phyloP scores from a whole-genome alignment of 1,140 invertebrate genomes.

The Theocolax elegans region DNA sequence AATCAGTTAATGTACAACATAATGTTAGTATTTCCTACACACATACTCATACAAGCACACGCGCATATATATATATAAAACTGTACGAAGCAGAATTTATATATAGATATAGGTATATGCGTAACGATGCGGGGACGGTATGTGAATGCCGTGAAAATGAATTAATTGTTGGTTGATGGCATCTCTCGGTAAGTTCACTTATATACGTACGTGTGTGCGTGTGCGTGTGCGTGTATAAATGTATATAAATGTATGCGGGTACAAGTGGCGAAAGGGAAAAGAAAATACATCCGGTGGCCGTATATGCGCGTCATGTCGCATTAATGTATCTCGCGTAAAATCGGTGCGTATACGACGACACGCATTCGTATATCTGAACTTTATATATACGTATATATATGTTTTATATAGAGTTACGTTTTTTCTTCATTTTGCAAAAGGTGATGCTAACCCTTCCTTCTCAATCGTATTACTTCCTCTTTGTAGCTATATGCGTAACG shows the following conservation, averaged over 20 bases:
- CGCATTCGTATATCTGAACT: conserved; percentile 57
- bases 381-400: conserved; percentile 1
- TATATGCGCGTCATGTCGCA: conserved; percentile 54
- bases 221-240: conserved; percentile 9
- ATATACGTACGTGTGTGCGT: neutral
- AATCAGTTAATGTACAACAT: no score
- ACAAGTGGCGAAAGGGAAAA: conserved; percentile 23
- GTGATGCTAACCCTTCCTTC: conserved; percentile 21
- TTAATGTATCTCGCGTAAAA: conserved; percentile 64
- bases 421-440: neutral
- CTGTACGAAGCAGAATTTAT: neutral
- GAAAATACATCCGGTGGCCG: conserved; percentile 42
- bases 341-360: conserved; percentile 55
- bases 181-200: conserved; percentile 5
- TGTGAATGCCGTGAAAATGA: conserved; percentile 32
- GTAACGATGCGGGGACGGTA: conserved; percentile 8
- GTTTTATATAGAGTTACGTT: conserved; percentile 16
- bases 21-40: no score
- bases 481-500: no score
- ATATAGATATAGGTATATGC: neutral
- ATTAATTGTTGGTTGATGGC: conserved; percentile 39
- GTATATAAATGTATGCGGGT: conserved; percentile 14
- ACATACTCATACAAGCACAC: neutral
- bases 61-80: neutral
- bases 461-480: conserved; percentile 35